These are phyloP conservation scores for Montipora capitata DNA, from an alignment of 92 coral and sea anemone species.

Conservation along the genomic window DNA sequence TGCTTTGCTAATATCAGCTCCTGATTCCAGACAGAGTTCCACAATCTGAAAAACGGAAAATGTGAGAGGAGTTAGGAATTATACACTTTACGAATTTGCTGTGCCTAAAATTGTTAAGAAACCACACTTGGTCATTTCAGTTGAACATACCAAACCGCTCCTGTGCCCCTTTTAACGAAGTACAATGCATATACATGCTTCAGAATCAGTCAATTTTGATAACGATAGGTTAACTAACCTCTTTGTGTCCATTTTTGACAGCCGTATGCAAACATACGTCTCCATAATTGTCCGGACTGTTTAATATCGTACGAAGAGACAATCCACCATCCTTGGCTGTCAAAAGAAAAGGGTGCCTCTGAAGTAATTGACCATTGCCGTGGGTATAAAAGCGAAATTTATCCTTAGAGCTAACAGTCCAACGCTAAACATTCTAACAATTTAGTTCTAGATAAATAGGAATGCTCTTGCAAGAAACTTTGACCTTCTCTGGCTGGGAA, in stretches of 20 bases:
- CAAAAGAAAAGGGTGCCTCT: not conserved
- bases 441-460: too few species aligned
- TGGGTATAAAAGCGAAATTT: too few species aligned
- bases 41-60: slow-evolving; percentile 38
- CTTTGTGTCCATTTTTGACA: slow-evolving; percentile 76
- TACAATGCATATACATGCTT: too few species aligned
- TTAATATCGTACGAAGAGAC: slow-evolving; percentile 51
- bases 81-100: not conserved
- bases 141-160: too few species aligned
- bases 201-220: not conserved
- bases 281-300: slow-evolving; percentile 85
- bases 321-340: slow-evolving; percentile 72
- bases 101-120: too few species aligned
- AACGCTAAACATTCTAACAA: too few species aligned
- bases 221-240: slow-evolving; percentile 40
- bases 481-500: not conserved
- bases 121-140: too few species aligned
- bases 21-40: slow-evolving; percentile 58
- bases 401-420: too few species aligned
- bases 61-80: too few species aligned
- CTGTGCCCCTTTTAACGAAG: too few species aligned
- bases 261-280: slow-evolving; percentile 81
- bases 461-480: not conserved
- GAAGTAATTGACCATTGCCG: not conserved
- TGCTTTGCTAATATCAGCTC: slow-evolving; percentile 65